Evolutionary conservation across 2,797 vertebrate genomes (phyloP).

Genomic region (Psittacula echo): DNA sequence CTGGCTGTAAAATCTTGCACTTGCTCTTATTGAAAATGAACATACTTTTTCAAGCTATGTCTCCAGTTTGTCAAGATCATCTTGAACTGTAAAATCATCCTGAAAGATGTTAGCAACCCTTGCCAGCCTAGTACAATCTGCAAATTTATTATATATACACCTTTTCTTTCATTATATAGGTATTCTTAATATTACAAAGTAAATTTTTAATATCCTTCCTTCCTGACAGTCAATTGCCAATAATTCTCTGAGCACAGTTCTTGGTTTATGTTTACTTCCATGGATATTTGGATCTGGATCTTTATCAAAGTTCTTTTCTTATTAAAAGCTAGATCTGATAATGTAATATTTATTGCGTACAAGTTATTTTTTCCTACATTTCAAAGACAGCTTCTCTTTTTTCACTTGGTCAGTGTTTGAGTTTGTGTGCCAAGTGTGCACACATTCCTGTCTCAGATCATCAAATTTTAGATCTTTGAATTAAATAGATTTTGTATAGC

Average conservation of each 20-base stretch:
- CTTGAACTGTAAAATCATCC: background rate
- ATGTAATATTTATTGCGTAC: background rate
- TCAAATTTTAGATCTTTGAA: background rate
- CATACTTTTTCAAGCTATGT: background rate
- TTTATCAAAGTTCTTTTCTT: background rate
- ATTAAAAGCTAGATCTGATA: background rate
- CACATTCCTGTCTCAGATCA: background rate
- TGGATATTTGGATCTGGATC: background rate
- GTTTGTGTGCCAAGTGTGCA: background rate
- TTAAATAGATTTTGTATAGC: accelerated
- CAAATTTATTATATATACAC: background rate
- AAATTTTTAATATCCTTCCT: background rate
- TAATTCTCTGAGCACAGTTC: background rate
- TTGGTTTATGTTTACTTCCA: background rate
- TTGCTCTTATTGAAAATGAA: background rate
- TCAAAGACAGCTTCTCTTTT: background rate
- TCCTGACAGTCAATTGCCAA: background rate
- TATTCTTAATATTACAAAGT: background rate
- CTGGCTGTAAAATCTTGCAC: background rate
- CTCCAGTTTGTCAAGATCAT: background rate
- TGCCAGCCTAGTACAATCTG: background rate
- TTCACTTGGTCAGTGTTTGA: background rate
- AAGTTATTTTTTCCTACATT: background rate
- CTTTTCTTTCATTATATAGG: background rate
- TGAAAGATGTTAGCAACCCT: background rate